Evolutionary conservation across 2,113 vertebrate species (phyloP).

Genomic region (Brienomyrus longianalis): DNA sequence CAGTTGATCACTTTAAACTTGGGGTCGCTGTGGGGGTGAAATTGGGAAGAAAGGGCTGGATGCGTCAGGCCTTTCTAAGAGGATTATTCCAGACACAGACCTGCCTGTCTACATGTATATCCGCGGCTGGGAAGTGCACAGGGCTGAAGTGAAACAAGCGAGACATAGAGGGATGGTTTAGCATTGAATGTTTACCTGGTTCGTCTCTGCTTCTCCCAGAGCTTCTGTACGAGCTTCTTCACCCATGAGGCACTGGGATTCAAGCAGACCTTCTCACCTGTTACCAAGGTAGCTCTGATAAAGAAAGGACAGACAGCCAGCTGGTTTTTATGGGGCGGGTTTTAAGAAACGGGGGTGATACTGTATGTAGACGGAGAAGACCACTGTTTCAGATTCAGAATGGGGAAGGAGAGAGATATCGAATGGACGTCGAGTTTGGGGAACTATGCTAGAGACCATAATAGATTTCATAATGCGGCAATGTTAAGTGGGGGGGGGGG

Average conservation of each 20-base stretch:
- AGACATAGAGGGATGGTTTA: neutral
- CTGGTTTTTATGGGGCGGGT: neutral
- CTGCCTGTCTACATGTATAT: neutral
- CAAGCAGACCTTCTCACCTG: constrained; percentile 55
- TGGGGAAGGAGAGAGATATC: neutral
- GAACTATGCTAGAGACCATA: neutral
- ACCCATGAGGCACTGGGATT: constrained; percentile 56
- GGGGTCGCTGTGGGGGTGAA: neutral
- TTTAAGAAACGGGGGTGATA: neutral
- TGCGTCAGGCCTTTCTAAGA: neutral
- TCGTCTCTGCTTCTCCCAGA: constrained; percentile 36
- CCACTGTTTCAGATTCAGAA: neutral
- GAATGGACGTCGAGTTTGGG: neutral
- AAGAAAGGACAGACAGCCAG: neutral
- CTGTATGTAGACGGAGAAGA: neutral
- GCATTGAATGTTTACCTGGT: neutral
- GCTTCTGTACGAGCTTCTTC: constrained; percentile 51
- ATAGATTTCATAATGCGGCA: neutral
- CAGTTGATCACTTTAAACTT: neutral
- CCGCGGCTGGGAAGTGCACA: neutral
- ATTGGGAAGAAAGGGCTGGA: neutral
- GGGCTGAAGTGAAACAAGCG: neutral
- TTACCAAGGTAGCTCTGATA: constrained; percentile 50
- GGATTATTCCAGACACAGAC: neutral
- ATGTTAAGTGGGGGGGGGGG: neutral